Percentiles rank a stretch among this genome's conserved stretches.
Evolutionary conservation across 2,797 vertebrate species (phyloP).

Genomic region (Cottoperca gobio): DNA sequence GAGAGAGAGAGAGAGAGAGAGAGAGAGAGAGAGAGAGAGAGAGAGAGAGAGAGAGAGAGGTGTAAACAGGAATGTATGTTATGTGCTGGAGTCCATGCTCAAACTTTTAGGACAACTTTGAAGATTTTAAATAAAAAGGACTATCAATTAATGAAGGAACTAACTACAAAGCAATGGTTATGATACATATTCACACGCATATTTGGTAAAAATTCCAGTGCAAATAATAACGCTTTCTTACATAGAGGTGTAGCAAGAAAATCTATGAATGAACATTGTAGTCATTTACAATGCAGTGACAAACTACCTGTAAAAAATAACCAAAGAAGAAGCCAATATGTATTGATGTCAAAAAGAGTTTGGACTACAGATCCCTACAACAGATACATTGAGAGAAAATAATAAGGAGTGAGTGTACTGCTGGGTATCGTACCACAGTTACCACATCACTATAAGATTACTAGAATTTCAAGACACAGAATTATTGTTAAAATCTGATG

Average conservation of each 20-base stretch:
- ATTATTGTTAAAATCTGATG: background rate
- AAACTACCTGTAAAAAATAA: background rate
- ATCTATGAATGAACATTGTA: constrained; percentile 21
- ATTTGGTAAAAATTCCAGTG: background rate
- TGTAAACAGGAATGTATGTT: too few species aligned
- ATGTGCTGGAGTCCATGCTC: background rate
- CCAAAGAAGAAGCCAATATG: background rate
- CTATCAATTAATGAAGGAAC: background rate
- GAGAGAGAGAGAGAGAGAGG: too few species aligned
- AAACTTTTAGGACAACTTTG: background rate
- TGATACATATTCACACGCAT: background rate
- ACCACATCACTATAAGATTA: background rate
- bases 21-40: too few species aligned
- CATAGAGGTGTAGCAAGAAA: background rate
- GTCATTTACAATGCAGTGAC: background rate
- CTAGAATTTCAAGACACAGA: background rate
- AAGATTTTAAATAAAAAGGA: background rate
- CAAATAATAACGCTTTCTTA: background rate
- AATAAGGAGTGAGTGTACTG: background rate
- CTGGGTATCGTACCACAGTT: background rate
- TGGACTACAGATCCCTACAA: background rate
- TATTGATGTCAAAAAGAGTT: background rate
- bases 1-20: too few species aligned
- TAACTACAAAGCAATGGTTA: background rate
- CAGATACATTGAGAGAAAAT: background rate